Evolutionary conservation across 1,140 invertebrate species (phyloP).

Genomic region (Drosophila mojavensis): DNA sequence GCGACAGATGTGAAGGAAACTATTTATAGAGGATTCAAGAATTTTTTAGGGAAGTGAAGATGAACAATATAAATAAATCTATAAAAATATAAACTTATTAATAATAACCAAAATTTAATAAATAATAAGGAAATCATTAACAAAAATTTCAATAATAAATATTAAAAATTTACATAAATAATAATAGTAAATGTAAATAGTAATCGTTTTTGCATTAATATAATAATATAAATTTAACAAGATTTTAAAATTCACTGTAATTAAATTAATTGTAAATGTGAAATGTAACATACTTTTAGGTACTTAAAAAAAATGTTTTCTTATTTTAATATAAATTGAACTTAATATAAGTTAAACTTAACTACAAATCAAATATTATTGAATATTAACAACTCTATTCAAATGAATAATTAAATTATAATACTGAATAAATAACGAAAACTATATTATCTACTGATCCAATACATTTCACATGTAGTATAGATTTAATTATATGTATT

Average conservation of each 20-base stretch:
- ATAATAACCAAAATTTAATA: background rate
- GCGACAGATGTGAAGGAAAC: background rate
- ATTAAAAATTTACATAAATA: background rate
- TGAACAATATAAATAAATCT: background rate
- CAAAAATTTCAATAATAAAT: background rate
- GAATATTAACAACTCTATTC: too few relatives aligned
- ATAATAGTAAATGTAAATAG: background rate
- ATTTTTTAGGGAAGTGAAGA: background rate
- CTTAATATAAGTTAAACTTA: too few relatives aligned
- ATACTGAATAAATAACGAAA: too few relatives aligned
- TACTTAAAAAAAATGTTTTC: background rate
- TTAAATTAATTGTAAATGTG: background rate
- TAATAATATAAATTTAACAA: background rate
- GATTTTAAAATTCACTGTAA: too few relatives aligned
- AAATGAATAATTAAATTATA: too few relatives aligned
- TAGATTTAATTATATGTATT: too few relatives aligned
- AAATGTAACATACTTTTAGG: constrained; percentile 1
- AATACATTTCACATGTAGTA: too few relatives aligned
- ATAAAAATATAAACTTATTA: background rate
- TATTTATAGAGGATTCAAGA: background rate
- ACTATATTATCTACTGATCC: too few relatives aligned
- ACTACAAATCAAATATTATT: too few relatives aligned
- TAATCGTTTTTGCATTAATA: too few relatives aligned
- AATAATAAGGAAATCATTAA: too few relatives aligned
- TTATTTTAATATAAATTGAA: too few relatives aligned